These are phyloP conservation scores for Trematomus bernacchii DNA, from an alignment of 2,797 vertebrate species.

Conservation along the genomic window DNA sequence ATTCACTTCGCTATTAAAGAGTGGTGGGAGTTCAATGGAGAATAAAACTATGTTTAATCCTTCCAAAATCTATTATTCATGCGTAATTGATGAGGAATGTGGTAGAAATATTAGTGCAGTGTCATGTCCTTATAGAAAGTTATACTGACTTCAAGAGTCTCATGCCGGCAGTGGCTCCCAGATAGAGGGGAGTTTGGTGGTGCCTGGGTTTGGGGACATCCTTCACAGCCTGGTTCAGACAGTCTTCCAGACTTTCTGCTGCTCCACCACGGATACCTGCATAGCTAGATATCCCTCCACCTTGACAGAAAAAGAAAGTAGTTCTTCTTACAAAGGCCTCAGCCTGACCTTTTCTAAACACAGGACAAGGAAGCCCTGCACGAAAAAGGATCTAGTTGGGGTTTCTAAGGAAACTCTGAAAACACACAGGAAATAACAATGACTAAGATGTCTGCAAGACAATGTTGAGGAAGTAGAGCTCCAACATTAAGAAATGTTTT, in stretches of 20 bases:
- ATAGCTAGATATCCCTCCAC: slow-evolving; percentile 88
- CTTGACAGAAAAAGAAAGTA: slow-evolving; percentile 61
- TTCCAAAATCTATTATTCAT: not conserved
- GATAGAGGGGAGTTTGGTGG: slow-evolving; percentile 78
- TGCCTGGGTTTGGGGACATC: slow-evolving; percentile 81
- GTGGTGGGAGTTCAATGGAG: not conserved
- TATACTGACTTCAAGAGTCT: slow-evolving; percentile 65
- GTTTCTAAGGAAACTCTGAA: slow-evolving; percentile 37
- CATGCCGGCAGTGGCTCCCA: slow-evolving; percentile 90
- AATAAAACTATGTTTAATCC: not conserved
- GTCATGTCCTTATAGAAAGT: not conserved
- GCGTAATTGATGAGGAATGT: not conserved
- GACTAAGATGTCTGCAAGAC: not conserved
- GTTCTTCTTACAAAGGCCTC: slow-evolving; percentile 15
- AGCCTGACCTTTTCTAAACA: slow-evolving; percentile 6
- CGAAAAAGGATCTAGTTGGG: not conserved
- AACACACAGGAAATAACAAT: slow-evolving; percentile 43
- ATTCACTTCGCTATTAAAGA: slow-evolving; percentile 54
- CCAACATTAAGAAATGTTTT: not conserved
- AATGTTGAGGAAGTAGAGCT: slow-evolving; percentile 18
- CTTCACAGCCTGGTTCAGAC: slow-evolving; percentile 80
- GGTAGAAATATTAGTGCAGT: not conserved
- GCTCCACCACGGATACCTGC: slow-evolving; percentile 71
- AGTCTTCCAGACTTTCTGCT: slow-evolving; percentile 79
- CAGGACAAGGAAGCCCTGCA: not conserved